Conservation (phyloP, 1,140 invertebrate genomes). For the Chrysoperla carnea region DNA sequence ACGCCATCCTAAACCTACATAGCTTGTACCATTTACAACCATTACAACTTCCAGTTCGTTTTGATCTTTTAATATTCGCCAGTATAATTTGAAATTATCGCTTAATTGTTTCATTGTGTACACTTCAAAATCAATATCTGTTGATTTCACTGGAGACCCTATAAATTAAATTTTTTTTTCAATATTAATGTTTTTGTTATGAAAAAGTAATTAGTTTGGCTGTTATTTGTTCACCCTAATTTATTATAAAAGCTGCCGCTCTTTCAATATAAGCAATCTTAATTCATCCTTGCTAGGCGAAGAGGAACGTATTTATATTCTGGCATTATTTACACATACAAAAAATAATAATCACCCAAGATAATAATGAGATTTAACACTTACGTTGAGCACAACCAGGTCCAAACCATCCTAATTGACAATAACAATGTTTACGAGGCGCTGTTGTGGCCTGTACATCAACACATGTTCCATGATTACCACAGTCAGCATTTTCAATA, state of each 20-base stretch:
- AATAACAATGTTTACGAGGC: slow-evolving; percentile 76
- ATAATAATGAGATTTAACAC: slow-evolving; percentile 15
- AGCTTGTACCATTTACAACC: slow-evolving; percentile 66
- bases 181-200: background rate
- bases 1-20: slow-evolving; percentile 73
- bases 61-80: slow-evolving; percentile 60
- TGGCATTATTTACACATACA: too few species aligned
- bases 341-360: too few species aligned
- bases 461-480: slow-evolving; percentile 65
- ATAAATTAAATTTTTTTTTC: slow-evolving; percentile 14
- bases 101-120: slow-evolving; percentile 56
- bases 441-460: slow-evolving; percentile 59
- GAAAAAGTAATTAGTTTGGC: too few species aligned
- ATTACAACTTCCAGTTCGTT: slow-evolving; percentile 73
- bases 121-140: slow-evolving; percentile 39
- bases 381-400: slow-evolving; percentile 58
- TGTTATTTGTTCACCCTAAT: too few species aligned
- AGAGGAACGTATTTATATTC: too few species aligned
- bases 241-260: too few species aligned
- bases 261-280: too few species aligned
- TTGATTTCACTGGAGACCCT: slow-evolving; percentile 46
- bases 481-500: slow-evolving; percentile 62
- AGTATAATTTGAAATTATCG: slow-evolving; percentile 56
- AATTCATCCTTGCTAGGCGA: too few species aligned
- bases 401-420: slow-evolving; percentile 71